Evolutionary conservation across 1,140 invertebrate genomes (phyloP).

Genomic region (Penaeus japonicus): DNA sequence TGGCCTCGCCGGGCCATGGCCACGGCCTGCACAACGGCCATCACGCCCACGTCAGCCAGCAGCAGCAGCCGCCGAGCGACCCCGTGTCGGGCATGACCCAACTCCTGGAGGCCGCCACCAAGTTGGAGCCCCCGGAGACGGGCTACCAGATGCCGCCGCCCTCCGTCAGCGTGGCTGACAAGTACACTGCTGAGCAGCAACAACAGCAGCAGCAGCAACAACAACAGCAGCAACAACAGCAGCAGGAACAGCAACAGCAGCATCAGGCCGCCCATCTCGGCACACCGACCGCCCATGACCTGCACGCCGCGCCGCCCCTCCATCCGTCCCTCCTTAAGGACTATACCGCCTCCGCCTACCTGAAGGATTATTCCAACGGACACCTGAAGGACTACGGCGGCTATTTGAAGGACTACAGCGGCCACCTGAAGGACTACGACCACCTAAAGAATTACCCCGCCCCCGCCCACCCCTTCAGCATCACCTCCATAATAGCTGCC

Average conservation of each 20-base stretch:
- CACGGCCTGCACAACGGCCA: not conserved
- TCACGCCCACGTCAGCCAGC: conserved; percentile 10
- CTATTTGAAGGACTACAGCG: conserved; percentile 57
- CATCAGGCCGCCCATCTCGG: conserved; percentile 33
- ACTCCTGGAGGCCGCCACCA: conserved; percentile 56
- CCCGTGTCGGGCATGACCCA: conserved; percentile 34
- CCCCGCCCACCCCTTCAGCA: conserved; percentile 57
- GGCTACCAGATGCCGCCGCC: conserved; percentile 51
- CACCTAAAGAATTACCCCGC: conserved; percentile 58
- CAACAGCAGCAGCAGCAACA: conserved; percentile 47
- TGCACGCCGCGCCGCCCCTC: conserved; percentile 42
- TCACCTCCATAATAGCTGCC: conserved; percentile 58
- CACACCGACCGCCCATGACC: conserved; percentile 34
- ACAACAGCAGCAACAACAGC: conserved; percentile 47
- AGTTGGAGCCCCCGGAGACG: conserved; percentile 55
- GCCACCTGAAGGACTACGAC: conserved; percentile 49
- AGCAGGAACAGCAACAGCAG: conserved; percentile 52
- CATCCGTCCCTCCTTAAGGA: conserved; percentile 56
- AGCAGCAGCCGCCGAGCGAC: conserved; percentile 17
- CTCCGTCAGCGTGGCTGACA: conserved; percentile 30
- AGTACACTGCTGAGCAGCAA: conserved; percentile 41
- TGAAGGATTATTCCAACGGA: conserved; percentile 57
- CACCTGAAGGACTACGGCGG: conserved; percentile 54
- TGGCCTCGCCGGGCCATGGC: conserved; percentile 42
- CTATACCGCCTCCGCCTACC: conserved; percentile 53